Conservation (phyloP, 2,888 invertebrate genomes). For the Linyphia triangularis region DNA sequence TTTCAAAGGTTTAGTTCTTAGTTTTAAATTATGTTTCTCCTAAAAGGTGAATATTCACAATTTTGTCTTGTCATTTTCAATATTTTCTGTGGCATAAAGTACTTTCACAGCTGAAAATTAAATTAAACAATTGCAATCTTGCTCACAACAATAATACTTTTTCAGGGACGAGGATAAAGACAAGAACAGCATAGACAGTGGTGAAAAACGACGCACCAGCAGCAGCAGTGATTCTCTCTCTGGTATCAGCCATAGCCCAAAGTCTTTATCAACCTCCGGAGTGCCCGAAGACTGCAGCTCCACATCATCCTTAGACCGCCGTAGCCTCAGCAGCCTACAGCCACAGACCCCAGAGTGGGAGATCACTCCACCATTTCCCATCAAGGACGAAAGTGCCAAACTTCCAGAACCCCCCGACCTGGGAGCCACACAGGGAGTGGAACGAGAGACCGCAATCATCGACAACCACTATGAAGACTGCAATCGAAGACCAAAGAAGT, state of each 20-base stretch:
- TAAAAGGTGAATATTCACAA: neutral
- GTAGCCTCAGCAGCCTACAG: slow-evolving; percentile 63
- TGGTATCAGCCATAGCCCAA: slow-evolving; percentile 73
- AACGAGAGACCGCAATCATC: slow-evolving; percentile 31
- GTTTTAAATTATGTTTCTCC: neutral
- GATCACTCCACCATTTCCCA: slow-evolving; percentile 18
- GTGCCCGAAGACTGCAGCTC: slow-evolving; percentile 70
- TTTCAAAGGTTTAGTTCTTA: too few relatives aligned
- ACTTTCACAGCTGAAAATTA: too few relatives aligned
- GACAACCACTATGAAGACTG: slow-evolving; percentile 77
- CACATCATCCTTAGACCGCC: slow-evolving; percentile 66
- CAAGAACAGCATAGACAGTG: slow-evolving; percentile 70
- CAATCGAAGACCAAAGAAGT: slow-evolving; percentile 68
- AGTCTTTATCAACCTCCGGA: slow-evolving; percentile 65
- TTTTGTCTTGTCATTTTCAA: neutral
- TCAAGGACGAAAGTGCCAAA: neutral
- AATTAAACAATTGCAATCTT: neutral
- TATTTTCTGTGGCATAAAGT: neutral
- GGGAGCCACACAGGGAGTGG: slow-evolving; percentile 7
- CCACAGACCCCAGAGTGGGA: slow-evolving; percentile 69
- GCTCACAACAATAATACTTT: slow-evolving; percentile 64
- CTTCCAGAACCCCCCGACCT: slow-evolving; percentile 60
- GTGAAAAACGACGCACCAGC: slow-evolving; percentile 76
- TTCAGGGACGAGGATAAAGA: slow-evolving; percentile 78
- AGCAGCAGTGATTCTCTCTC: slow-evolving; percentile 74